phyloP scores from a whole-genome alignment of 1,140 invertebrate genomes.

The Hetaerina americana region DNA sequence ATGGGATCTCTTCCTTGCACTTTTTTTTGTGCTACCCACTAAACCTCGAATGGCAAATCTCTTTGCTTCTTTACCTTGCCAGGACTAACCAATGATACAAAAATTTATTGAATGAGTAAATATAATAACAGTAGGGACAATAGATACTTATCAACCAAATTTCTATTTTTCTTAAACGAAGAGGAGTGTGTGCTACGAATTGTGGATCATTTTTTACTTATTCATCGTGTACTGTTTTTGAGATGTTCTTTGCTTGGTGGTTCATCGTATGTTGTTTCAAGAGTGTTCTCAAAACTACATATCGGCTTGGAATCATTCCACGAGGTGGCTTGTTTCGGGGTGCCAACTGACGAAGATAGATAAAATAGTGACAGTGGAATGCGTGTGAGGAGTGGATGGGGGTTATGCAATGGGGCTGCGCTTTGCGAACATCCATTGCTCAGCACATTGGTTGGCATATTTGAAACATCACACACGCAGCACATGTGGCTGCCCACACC shows the following conservation, averaged over 20 bases:
- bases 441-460: constrained; percentile 7
- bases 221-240: constrained; percentile 5
- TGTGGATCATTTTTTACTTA: constrained; percentile 6
- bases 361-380: not conserved
- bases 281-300: constrained; percentile 8
- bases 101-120: not conserved
- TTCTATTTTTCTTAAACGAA: constrained; percentile 8
- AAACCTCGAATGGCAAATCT: not conserved
- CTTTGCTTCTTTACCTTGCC: not conserved
- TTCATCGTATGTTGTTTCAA: constrained; percentile 3
- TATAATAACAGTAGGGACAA: constrained; percentile 3
- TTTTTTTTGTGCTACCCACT: not conserved
- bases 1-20: not conserved
- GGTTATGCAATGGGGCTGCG: not conserved
- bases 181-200: constrained; percentile 2
- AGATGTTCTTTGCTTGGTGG: constrained; percentile 7
- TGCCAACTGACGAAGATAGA: not conserved
- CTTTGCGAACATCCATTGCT: not conserved
- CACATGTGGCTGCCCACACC: not conserved
- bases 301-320: constrained; percentile 12
- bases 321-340: constrained; percentile 2
- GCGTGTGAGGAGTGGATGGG: not conserved
- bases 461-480: constrained; percentile 10
- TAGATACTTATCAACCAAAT: constrained; percentile 6
- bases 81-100: not conserved